phyloP scores from a whole-genome alignment of 37 sponge, comb jelly and placozoan species.

The Agelas oroides region DNA sequence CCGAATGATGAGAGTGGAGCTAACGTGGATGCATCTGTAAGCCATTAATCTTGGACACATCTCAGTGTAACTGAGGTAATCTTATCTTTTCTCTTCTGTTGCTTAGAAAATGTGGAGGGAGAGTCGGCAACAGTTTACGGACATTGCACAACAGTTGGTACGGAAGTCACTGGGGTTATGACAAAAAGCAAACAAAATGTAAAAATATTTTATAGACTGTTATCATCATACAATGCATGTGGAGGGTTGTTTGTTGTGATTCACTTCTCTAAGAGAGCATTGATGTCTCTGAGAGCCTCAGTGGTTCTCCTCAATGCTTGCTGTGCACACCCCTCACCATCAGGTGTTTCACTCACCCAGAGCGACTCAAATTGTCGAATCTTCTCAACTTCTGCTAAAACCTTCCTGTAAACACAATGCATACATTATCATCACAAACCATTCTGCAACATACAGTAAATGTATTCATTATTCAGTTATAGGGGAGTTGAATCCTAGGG shows the following conservation, averaged over 20 bases:
- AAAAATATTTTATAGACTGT: too few species aligned
- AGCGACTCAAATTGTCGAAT: background rate
- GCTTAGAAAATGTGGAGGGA: conserved; percentile 98
- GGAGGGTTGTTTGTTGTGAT: too few species aligned
- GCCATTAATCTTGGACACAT: background rate
- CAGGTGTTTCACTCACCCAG: too few species aligned
- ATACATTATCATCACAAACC: too few species aligned
- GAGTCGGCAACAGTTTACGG: conserved; percentile 84
- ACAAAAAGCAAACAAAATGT: background rate
- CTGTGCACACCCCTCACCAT: too few species aligned
- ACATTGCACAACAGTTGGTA: conserved; percentile 81
- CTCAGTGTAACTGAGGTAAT: background rate
- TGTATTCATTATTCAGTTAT: too few species aligned
- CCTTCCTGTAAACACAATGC: background rate
- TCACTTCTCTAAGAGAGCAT: too few species aligned
- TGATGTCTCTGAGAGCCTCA: background rate
- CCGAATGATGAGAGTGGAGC: conserved; percentile 99
- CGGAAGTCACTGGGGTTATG: conserved; percentile 84
- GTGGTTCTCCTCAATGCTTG: background rate
- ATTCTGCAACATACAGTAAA: too few species aligned
- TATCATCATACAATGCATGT: too few species aligned
- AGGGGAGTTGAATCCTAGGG: too few species aligned
- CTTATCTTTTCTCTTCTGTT: background rate
- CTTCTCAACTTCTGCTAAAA: background rate
- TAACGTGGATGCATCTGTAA: conserved; percentile 97